A percentile compares a stretch with the other conserved stretches of the same genome.
These are phyloP conservation scores for Epinephelus malabaricus DNA, from an alignment of 2,797 vertebrate genomes.

Conservation along the genomic window DNA sequence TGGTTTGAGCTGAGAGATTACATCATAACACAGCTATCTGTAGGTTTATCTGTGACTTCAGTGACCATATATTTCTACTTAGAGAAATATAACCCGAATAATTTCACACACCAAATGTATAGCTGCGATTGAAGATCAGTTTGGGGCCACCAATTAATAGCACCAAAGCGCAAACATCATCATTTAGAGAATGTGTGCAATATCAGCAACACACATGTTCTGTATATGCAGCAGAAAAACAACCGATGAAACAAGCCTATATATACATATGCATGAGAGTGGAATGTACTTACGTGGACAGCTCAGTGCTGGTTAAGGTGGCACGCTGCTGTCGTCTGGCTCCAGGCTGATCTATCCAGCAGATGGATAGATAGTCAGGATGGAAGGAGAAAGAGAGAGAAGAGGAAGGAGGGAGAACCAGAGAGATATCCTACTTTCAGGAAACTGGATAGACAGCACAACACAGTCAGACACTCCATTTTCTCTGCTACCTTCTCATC, in stretches of 20 bases:
- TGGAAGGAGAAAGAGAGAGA: not conserved
- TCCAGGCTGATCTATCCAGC: constrained; percentile 27
- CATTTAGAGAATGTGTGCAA: not conserved
- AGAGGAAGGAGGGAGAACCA: not conserved
- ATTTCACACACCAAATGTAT: not conserved
- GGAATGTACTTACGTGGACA: constrained; percentile 37
- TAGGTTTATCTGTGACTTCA: not conserved
- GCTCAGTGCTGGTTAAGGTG: constrained; percentile 31
- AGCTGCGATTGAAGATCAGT: not conserved
- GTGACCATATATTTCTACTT: not conserved
- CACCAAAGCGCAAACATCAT: not conserved
- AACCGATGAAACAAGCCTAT: not conserved
- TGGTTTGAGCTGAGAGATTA: constrained; percentile 9
- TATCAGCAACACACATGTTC: not conserved
- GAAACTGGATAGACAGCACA: constrained; percentile 15
- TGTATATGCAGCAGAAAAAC: not conserved
- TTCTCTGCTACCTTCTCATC: constrained; percentile 39
- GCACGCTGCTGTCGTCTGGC: constrained; percentile 30
- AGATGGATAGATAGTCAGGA: constrained; percentile 7
- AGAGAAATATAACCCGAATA: not conserved
- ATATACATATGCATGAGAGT: not conserved
- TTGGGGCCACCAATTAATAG: not conserved
- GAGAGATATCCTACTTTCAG: constrained; percentile 34
- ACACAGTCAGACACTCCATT: constrained; percentile 39
- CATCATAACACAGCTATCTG: constrained; percentile 13